Evolutionary conservation across 2,797 vertebrate species (phyloP).

Genomic region (Pithecia hirsuta): DNA sequence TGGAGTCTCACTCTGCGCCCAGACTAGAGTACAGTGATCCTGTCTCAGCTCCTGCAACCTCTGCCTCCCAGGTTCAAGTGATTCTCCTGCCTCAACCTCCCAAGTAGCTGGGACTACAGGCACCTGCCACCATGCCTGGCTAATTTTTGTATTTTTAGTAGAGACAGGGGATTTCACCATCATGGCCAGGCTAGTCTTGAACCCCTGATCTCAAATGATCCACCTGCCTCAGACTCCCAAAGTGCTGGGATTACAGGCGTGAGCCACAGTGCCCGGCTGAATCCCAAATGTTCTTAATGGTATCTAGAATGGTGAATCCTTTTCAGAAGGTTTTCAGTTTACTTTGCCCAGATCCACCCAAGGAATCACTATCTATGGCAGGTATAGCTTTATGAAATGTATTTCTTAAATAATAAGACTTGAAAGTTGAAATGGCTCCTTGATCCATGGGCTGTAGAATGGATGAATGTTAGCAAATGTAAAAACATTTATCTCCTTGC

Average conservation of each 20-base stretch:
- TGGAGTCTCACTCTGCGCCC: no score
- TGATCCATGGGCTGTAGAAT: background rate
- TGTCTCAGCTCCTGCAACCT: no score
- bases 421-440: background rate
- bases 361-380: background rate
- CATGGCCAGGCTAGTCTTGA: background rate
- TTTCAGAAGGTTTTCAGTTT: background rate
- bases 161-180: background rate
- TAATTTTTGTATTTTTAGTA: background rate
- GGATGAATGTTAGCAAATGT: background rate
- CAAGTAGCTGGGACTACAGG: no score
- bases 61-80: no score
- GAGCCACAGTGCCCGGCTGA: accelerated
- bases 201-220: background rate
- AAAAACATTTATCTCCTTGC: background rate
- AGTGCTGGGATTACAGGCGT: background rate
- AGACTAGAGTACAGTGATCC: no score
- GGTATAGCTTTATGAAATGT: background rate
- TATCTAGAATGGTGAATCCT: background rate
- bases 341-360: background rate
- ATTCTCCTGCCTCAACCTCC: no score
- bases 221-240: background rate
- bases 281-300: background rate
- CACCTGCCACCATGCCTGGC: no score
- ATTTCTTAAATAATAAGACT: background rate